phyloP scores from a whole-genome alignment of 2,888 invertebrate genomes.

The Timema podura region DNA sequence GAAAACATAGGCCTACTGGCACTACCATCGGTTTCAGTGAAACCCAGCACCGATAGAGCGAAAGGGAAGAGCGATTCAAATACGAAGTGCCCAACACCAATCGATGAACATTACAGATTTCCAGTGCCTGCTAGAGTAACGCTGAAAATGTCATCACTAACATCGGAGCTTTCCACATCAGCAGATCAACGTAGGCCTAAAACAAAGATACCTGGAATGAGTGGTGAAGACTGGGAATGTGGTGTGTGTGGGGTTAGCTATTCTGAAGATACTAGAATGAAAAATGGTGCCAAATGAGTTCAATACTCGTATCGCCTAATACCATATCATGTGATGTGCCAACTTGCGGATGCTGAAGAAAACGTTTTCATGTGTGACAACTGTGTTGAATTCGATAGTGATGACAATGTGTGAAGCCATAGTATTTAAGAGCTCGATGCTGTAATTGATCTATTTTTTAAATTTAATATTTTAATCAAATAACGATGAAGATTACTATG shows the following conservation, averaged over 20 bases:
- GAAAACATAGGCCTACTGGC: neutral
- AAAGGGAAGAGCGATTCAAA: neutral
- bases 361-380: neutral
- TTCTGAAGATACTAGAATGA: neutral
- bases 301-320: neutral
- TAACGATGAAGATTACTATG: too few species aligned
- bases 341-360: neutral
- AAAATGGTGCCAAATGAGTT: constrained; percentile 10
- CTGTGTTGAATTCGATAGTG: neutral
- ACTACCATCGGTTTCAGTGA: too few species aligned
- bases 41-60: neutral
- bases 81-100: neutral
- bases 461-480: too few species aligned
- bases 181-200: too few species aligned
- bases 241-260: neutral
- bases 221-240: constrained; percentile 8
- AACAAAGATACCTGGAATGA: neutral
- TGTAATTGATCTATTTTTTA: too few species aligned
- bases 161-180: neutral
- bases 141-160: neutral
- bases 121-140: neutral
- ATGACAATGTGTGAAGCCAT: neutral
- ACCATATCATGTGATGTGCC: constrained; percentile 11
- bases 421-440: too few species aligned
- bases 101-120: too few species aligned